A percentile compares a stretch with the other conserved stretches of the same genome.
phyloP scores from a whole-genome alignment of 2,113 vertebrate species.

The Macaca fascicularis region T2T-MFA8v1.1 NC_088375.1:50854501-50855000 shows the following conservation, averaged over 20 bases:
- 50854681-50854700: not conserved
- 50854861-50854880: conserved; percentile 18
- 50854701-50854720: not conserved
- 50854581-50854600: not conserved
- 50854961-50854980: conserved; percentile 12
- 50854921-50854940: not conserved
- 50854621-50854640: not conserved
- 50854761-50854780: not conserved
- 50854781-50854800: not conserved
- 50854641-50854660: not conserved
- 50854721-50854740: not conserved
- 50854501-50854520: not conserved
- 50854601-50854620: not conserved
- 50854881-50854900: not conserved
- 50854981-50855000: not conserved
- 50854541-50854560: not conserved
- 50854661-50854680: not conserved
- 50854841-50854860: not conserved
- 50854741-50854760: not conserved
- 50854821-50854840: not conserved
- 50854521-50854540: conserved; percentile 12
- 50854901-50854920: conserved; percentile 16
- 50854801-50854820: conserved; percentile 26
- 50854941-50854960: not conserved
- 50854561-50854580: not conserved